These are phyloP conservation scores for Mormyrus hasselquistii DNA, from an alignment of 2,797 vertebrate genomes.

Conservation along the genomic window DNA sequence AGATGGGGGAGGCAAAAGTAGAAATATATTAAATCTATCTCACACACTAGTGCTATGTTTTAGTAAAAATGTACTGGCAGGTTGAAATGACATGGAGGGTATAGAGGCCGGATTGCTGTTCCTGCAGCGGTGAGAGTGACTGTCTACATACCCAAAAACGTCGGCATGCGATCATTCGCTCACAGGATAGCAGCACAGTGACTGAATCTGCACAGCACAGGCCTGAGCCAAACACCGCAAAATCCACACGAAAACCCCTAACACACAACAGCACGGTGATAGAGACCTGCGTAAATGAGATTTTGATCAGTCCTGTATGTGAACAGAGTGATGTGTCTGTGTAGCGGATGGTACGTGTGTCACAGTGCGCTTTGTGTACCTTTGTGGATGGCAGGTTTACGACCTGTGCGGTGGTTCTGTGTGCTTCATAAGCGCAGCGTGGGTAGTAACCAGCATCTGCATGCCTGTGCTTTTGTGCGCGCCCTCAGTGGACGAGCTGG, in stretches of 20 bases:
- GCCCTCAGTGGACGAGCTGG: constrained; percentile 59
- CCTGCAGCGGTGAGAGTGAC: neutral
- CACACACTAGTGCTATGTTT: neutral
- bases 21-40: too few relatives aligned
- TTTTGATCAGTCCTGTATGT: neutral
- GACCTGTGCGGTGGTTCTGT: neutral
- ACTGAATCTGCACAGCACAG: neutral
- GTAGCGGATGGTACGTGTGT: neutral
- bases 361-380: neutral
- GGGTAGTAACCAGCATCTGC: neutral
- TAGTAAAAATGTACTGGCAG: neutral
- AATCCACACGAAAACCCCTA: neutral
- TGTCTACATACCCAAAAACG: too few relatives aligned
- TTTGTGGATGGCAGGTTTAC: neutral
- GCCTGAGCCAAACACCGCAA: neutral
- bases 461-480: neutral
- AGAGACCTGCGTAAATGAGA: neutral
- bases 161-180: too few relatives aligned
- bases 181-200: too few relatives aligned
- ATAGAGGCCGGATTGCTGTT: neutral
- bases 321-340: neutral
- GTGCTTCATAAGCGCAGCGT: neutral
- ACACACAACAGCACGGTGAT: neutral
- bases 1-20: too few relatives aligned
- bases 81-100: neutral